phyloP scores from a whole-genome alignment of 2,113 vertebrate genomes.

The Poeciliopsis turrubarensis region DNA sequence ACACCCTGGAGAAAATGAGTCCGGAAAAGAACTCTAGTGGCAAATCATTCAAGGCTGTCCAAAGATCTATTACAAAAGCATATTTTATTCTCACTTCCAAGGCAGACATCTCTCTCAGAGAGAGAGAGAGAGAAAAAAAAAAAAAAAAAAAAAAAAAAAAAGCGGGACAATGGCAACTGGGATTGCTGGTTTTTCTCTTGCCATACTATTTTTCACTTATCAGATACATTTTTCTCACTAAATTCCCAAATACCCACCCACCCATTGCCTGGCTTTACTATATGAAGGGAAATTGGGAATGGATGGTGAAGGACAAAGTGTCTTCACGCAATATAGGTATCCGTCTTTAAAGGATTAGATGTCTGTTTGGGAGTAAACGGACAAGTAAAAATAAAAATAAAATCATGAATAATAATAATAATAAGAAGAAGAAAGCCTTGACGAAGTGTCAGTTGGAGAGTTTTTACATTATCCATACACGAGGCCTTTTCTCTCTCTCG shows the following conservation, averaged over 20 bases:
- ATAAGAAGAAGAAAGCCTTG: conserved; percentile 50
- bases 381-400: conserved; percentile 20
- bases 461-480: conserved; percentile 78
- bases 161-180: conserved; percentile 70
- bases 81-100: conserved; percentile 75
- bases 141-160: conserved; percentile 42
- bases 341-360: conserved; percentile 38
- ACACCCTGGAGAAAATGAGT: conserved; percentile 69
- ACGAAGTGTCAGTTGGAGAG: conserved; percentile 65
- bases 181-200: conserved; percentile 77
- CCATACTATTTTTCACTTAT: conserved; percentile 81
- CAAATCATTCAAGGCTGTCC: conserved; percentile 76
- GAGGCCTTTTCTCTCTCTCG: conserved; percentile 73
- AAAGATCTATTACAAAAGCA: conserved; percentile 77
- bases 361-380: neutral
- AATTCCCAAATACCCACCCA: conserved; percentile 60
- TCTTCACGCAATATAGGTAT: conserved; percentile 50
- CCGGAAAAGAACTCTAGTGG: conserved; percentile 63
- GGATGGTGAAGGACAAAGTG: conserved; percentile 61
- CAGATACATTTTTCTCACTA: conserved; percentile 71
- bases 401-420: too few relatives aligned
- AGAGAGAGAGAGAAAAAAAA: too few relatives aligned
- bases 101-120: conserved; percentile 68
- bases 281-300: conserved; percentile 73
- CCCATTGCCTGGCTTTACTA: conserved; percentile 58